Percentiles rank a stretch among this genome's conserved stretches.
phyloP scores from a whole-genome alignment of 1,140 invertebrate species.

The Drosophila pseudoobscura region DNA sequence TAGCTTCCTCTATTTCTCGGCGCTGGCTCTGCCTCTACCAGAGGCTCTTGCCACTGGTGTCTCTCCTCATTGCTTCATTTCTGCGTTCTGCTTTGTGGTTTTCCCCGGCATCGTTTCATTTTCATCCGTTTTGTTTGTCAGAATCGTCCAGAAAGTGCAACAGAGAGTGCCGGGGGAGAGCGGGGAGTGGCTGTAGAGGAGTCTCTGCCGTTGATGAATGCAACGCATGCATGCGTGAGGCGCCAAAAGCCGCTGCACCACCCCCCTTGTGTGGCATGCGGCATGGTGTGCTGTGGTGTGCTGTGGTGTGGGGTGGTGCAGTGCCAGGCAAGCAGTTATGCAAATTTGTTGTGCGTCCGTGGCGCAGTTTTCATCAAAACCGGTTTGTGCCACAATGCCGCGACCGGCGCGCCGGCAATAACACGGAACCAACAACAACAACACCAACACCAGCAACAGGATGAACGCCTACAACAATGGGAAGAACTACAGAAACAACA shows the following conservation, averaged over 20 bases:
- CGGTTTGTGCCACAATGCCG: constrained; percentile 48
- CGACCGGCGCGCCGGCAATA: constrained; percentile 38
- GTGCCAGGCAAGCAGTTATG: constrained; percentile 70
- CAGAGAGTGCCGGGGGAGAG: constrained; percentile 28
- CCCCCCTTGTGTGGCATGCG: background rate
- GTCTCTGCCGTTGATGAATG: constrained; percentile 72
- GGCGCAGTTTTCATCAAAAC: constrained; percentile 75
- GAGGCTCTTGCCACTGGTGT: background rate
- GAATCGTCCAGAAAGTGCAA: constrained; percentile 3
- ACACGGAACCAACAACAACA: constrained; percentile 35
- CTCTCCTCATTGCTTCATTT: constrained; percentile 23
- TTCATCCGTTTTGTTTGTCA: constrained; percentile 68
- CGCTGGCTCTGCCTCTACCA: too few relatives aligned
- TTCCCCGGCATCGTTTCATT: constrained; percentile 67
- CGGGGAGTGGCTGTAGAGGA: background rate
- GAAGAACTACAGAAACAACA: constrained; percentile 12
- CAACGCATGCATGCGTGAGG: constrained; percentile 77
- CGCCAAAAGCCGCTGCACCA: constrained; percentile 46
- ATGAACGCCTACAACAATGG: constrained; percentile 1
- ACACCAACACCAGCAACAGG: constrained; percentile 21
- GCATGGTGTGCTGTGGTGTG: too few relatives aligned
- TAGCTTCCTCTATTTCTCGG: constrained; percentile 4
- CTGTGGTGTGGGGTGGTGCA: constrained; percentile 3
- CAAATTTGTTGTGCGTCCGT: constrained; percentile 71
- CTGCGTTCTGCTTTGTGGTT: constrained; percentile 55